Evolutionary conservation across 2,797 vertebrate species (phyloP).

Genomic region (Amniataba percoides): DNA sequence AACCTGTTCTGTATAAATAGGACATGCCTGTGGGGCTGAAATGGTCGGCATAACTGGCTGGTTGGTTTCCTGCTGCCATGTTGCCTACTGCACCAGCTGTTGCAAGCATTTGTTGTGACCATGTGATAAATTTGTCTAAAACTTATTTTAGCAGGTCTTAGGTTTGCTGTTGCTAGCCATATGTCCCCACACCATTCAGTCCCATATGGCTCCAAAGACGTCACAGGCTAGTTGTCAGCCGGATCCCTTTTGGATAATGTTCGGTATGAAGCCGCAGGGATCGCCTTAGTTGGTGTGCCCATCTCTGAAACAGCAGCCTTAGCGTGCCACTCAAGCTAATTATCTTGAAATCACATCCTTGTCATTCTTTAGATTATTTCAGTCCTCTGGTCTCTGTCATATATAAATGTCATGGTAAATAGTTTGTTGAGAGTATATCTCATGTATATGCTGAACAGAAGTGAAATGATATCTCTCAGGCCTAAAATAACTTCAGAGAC

Average conservation of each 20-base stretch:
- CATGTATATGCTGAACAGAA: conserved; percentile 30
- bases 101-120: conserved; percentile 56
- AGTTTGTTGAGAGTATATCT: conserved; percentile 7
- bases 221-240: conserved; percentile 19
- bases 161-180: conserved; percentile 51
- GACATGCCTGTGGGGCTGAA: conserved; percentile 46
- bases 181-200: conserved; percentile 23
- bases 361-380: conserved; percentile 22
- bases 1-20: conserved; percentile 69
- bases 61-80: conserved; percentile 48
- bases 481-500: too few relatives aligned
- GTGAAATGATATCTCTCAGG: conserved; percentile 22
- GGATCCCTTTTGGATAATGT: conserved; percentile 23
- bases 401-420: conserved; percentile 31
- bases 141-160: conserved; percentile 60
- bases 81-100: conserved; percentile 59
- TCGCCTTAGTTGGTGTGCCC: conserved; percentile 17
- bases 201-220: conserved; percentile 43
- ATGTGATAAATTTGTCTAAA: conserved; percentile 58
- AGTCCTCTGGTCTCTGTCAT: conserved; percentile 27
- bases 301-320: conserved; percentile 19
- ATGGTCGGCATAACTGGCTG: conserved; percentile 60
- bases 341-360: conserved; percentile 22
- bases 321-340: conserved; percentile 8
- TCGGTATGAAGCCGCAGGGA: conserved; percentile 17